Evolutionary conservation across 1,140 invertebrate genomes (phyloP).

Genomic region (Tribolium madens): DNA sequence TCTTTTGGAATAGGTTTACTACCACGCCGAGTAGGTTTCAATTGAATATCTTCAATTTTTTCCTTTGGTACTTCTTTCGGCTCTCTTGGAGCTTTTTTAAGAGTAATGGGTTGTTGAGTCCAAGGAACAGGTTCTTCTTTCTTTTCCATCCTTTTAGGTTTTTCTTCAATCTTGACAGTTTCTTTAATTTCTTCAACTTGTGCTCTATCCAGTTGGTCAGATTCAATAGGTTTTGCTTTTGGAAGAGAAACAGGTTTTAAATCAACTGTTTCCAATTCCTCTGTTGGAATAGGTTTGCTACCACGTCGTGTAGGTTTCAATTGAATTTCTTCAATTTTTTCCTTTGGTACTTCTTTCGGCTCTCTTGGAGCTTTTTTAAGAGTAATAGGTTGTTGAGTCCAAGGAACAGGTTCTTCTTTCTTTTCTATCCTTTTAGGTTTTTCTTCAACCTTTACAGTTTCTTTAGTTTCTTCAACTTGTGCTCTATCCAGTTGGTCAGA

Average conservation of each 20-base stretch:
- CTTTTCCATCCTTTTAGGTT: conserved; percentile 45
- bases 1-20: conserved; percentile 51
- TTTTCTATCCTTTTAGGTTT: conserved; percentile 50
- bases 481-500: conserved; percentile 59
- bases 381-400: conserved; percentile 56
- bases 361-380: conserved; percentile 57
- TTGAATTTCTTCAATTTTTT: conserved; percentile 55
- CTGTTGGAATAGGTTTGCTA: conserved; percentile 49
- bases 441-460: conserved; percentile 50
- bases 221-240: conserved; percentile 47
- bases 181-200: conserved; percentile 26
- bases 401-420: conserved; percentile 50
- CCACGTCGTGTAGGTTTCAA: conserved; percentile 58
- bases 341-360: conserved; percentile 54
- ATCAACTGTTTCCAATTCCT: conserved; percentile 47
- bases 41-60: conserved; percentile 52
- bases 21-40: conserved; percentile 58
- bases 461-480: conserved; percentile 59
- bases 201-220: not conserved
- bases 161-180: conserved; percentile 51
- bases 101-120: conserved; percentile 55
- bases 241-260: conserved; percentile 44
- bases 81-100: conserved; percentile 57
- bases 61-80: conserved; percentile 56
- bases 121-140: conserved; percentile 51